Percentiles rank a stretch among this genome's conserved stretches.
Conservation (phyloP, 1,140 invertebrate species). For the Eurytemora carolleeae region DNA sequence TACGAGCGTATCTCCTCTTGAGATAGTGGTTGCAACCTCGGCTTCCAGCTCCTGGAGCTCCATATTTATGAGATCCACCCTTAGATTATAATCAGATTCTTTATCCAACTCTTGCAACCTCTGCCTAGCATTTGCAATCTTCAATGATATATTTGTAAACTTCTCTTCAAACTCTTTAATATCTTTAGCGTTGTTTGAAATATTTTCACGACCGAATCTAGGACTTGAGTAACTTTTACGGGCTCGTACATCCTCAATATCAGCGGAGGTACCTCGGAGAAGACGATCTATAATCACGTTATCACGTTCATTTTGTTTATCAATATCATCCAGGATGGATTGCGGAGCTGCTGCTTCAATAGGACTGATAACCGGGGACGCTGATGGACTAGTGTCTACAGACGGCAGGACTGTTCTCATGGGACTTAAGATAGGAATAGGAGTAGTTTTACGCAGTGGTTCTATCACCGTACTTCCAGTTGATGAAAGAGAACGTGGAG, state of each 20-base stretch:
- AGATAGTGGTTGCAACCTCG: slow-evolving; percentile 54
- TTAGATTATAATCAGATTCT: slow-evolving; percentile 15
- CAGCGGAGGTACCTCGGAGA: neutral
- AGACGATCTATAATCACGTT: neutral
- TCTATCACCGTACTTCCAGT: no score
- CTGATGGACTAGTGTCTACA: neutral
- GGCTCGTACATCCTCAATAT: neutral
- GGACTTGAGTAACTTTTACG: neutral
- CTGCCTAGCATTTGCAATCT: neutral
- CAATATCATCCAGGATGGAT: neutral
- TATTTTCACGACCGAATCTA: neutral
- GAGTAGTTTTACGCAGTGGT: no score
- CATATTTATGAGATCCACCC: slow-evolving; percentile 35
- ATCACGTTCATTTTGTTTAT: neutral
- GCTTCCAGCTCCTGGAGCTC: slow-evolving; percentile 44
- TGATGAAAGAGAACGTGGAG: no score
- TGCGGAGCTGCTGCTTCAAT: neutral
- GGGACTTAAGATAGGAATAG: no score
- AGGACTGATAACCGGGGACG: neutral
- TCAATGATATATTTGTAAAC: neutral
- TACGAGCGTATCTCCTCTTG: slow-evolving; percentile 50
- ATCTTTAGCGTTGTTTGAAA: neutral
- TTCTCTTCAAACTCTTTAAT: slow-evolving; percentile 2
- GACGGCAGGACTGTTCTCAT: neutral
- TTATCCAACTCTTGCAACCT: slow-evolving; percentile 17